Percentiles rank a stretch among this genome's conserved stretches.
phyloP scores from a whole-genome alignment of 1,140 invertebrate genomes.

The Saccostrea cuccullata region DNA sequence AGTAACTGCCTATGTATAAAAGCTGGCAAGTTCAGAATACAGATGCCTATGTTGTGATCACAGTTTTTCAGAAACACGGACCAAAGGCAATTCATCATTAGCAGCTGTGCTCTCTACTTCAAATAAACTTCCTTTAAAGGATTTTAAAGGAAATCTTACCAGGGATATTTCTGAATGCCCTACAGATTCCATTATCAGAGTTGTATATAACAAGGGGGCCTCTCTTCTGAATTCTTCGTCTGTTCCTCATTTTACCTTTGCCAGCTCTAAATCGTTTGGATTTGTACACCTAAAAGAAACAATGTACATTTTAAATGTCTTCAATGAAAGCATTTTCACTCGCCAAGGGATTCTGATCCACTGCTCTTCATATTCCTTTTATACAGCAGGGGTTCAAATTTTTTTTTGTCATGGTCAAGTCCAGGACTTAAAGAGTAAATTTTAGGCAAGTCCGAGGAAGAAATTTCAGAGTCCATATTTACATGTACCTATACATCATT shows the following conservation, averaged over 20 bases:
- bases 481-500: too few relatives aligned
- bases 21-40: background rate
- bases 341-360: too few relatives aligned
- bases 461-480: too few relatives aligned
- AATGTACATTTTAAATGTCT: background rate
- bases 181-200: constrained; percentile 93
- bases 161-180: constrained; percentile 99
- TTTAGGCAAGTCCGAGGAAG: too few relatives aligned
- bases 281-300: constrained; percentile 71
- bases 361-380: too few relatives aligned
- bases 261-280: constrained; percentile 98
- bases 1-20: background rate
- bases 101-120: background rate
- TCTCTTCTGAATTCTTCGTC: constrained; percentile 94
- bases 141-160: constrained; percentile 79
- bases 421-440: too few relatives aligned
- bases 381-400: too few relatives aligned
- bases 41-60: constrained; percentile 40
- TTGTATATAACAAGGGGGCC: constrained; percentile 97
- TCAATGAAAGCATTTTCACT: too few relatives aligned
- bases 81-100: constrained; percentile 61
- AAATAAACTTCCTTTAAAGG: background rate
- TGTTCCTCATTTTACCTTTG: constrained; percentile 99
- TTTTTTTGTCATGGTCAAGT: too few relatives aligned
- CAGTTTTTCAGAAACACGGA: constrained; percentile 60